These are phyloP conservation scores for Saturnia japonica DNA, from an alignment of 2,888 invertebrate genomes.

Conservation along the genomic window DNA sequence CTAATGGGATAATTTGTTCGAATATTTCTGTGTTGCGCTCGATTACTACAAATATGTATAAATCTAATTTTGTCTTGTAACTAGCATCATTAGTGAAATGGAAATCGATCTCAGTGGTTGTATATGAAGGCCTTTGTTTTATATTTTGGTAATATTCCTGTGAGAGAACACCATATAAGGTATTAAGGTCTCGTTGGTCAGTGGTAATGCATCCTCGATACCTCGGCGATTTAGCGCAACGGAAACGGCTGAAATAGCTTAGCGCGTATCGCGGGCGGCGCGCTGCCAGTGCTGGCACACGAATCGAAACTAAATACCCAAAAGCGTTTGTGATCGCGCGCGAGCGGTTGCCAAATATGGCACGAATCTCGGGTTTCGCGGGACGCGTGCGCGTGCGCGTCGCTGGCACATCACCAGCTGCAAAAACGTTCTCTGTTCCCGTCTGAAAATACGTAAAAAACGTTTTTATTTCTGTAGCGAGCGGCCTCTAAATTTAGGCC, in stretches of 20 bases:
- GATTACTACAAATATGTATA: background rate
- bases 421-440: constrained; percentile 70
- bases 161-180: constrained; percentile 41
- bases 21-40: constrained; percentile 6
- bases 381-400: constrained; percentile 55
- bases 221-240: constrained; percentile 39
- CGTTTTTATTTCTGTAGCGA: constrained; percentile 78
- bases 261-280: constrained; percentile 35
- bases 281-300: constrained; percentile 39
- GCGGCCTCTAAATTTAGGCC: constrained; percentile 80
- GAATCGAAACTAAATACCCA: constrained; percentile 75
- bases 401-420: constrained; percentile 64
- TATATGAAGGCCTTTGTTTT: background rate
- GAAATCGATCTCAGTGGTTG: constrained; percentile 10
- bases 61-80: background rate
- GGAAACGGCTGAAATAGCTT: constrained; percentile 45
- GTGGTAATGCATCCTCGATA: constrained; percentile 49
- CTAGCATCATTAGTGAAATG: background rate
- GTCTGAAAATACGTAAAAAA: constrained; percentile 80
- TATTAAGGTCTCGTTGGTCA: constrained; percentile 25
- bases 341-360: constrained; percentile 76
- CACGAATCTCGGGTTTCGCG: constrained; percentile 79
- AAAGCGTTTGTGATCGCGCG: constrained; percentile 65
- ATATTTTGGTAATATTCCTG: constrained; percentile 9
- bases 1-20: constrained; percentile 13